Evolutionary conservation across 2,113 vertebrate genomes (phyloP).

Genomic region (Heteronetta atricapilla): DNA sequence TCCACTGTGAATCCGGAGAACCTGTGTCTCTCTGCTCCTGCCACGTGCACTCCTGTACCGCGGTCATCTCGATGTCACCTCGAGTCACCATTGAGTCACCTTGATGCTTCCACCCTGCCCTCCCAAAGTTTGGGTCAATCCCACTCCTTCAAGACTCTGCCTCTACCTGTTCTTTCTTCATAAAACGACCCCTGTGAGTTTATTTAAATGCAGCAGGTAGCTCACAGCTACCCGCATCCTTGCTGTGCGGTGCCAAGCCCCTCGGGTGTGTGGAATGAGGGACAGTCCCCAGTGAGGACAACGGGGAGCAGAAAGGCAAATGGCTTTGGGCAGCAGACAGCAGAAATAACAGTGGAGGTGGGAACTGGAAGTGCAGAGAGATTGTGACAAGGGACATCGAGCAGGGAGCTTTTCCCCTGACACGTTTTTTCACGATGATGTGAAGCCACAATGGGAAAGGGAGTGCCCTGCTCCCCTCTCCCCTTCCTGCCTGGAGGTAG

Average conservation of each 20-base stretch:
- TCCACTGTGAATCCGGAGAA: too few species aligned
- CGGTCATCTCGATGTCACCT: neutral
- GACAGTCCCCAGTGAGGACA: fast-evolving
- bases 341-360: neutral
- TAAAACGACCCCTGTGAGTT: too few species aligned
- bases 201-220: neutral
- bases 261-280: fast-evolving
- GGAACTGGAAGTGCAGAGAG: neutral
- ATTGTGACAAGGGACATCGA: fast-evolving
- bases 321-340: neutral
- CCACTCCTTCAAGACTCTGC: neutral
- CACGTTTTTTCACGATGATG: neutral
- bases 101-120: neutral
- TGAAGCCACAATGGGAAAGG: neutral
- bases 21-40: too few species aligned
- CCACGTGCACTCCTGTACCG: neutral
- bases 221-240: neutral
- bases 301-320: neutral
- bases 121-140: neutral
- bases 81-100: neutral
- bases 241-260: neutral
- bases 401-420: neutral
- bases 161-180: neutral
- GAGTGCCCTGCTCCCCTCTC: neutral
- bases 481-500: neutral